Conservation (phyloP, 2,113 vertebrate species). For the Psittacula cyanocephala region DNA sequence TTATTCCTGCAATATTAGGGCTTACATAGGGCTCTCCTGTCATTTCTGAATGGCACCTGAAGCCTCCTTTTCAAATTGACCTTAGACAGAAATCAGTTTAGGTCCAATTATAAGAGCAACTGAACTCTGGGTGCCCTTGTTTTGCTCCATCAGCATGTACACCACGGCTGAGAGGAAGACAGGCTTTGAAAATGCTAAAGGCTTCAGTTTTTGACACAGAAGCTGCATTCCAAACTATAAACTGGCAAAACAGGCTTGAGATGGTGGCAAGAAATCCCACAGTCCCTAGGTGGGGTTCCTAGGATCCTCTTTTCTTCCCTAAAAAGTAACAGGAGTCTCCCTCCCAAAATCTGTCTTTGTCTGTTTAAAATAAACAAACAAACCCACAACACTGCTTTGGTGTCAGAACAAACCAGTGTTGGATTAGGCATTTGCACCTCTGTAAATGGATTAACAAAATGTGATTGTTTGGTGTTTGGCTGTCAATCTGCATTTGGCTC, state of each 20-base stretch:
- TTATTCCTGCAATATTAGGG: neutral
- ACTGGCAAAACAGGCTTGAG: neutral
- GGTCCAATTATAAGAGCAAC: slow-evolving; percentile 46
- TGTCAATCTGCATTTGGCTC: slow-evolving; percentile 65
- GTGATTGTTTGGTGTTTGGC: slow-evolving; percentile 44
- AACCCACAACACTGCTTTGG: neutral
- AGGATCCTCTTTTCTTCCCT: neutral
- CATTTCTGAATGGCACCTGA: slow-evolving; percentile 46
- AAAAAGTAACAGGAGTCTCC: neutral
- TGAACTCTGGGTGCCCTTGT: slow-evolving; percentile 57
- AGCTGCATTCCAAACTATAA: neutral
- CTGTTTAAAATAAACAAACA: neutral
- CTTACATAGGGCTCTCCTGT: neutral
- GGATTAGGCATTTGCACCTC: slow-evolving; percentile 53
- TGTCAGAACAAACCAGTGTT: neutral
- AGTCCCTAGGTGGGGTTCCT: neutral
- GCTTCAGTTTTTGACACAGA: slow-evolving; percentile 35
- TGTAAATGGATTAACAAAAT: slow-evolving; percentile 65
- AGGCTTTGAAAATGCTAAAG: slow-evolving; percentile 48
- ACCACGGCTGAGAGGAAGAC: slow-evolving; percentile 12
- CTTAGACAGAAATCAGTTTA: slow-evolving; percentile 40
- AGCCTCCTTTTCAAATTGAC: slow-evolving; percentile 45
- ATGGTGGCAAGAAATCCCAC: neutral
- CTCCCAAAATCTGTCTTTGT: neutral
- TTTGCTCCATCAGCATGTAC: slow-evolving; percentile 13